A percentile compares a stretch with the other conserved stretches of the same genome.
Evolutionary conservation across 2,888 invertebrate species (phyloP).

Genomic region (Heliconius sara): DNA sequence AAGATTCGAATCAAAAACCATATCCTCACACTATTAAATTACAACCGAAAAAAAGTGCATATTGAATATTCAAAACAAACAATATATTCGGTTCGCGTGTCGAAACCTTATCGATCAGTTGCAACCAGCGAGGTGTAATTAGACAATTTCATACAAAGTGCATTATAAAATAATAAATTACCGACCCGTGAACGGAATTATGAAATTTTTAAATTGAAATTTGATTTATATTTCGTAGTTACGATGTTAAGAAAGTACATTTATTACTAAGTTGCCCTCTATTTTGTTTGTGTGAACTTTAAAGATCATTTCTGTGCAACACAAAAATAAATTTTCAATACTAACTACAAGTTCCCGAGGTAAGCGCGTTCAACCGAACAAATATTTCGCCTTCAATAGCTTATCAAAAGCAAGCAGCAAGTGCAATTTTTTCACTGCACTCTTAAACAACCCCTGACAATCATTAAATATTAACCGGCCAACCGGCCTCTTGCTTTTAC

Average conservation of each 20-base stretch:
- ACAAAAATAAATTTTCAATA: no score
- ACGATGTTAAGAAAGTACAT: no score
- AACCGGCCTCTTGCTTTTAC: constrained; percentile 42
- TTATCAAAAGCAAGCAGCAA: neutral
- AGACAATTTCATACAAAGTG: constrained; percentile 9
- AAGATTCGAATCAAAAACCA: neutral
- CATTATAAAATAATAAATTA: constrained; percentile 7
- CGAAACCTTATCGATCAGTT: constrained; percentile 9
- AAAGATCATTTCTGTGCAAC: no score
- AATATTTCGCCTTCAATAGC: neutral
- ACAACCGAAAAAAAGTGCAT: neutral
- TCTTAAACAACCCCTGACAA: constrained; percentile 42
- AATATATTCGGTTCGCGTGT: constrained; percentile 8
- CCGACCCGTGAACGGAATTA: neutral
- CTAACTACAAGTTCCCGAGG: neutral
- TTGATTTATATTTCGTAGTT: neutral
- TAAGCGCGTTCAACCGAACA: neutral
- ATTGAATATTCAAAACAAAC: constrained; percentile 12
- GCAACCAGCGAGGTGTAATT: constrained; percentile 8
- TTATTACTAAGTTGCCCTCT: no score
- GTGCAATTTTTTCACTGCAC: constrained; percentile 40
- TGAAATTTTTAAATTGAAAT: neutral
- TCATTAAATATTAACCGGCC: constrained; percentile 46
- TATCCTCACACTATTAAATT: neutral
- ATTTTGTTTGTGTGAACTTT: no score